Conservation (phyloP, 2,113 vertebrate species). For the Labeo rohita region DNA sequence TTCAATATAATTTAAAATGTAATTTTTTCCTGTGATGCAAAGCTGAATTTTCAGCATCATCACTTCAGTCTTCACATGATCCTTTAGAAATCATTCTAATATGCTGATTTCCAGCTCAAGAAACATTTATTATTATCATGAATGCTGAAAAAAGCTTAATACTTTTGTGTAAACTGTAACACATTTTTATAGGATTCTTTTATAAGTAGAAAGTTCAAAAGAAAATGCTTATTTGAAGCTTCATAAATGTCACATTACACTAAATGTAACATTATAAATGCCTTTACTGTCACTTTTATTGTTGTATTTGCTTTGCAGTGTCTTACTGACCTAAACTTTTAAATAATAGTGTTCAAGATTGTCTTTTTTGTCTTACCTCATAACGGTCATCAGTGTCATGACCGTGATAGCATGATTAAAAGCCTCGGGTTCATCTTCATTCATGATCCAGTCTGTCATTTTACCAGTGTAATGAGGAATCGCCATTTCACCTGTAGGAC, state of each 20-base stretch:
- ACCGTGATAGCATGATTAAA: constrained; percentile 74
- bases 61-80: not conserved
- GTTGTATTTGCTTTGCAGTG: not conserved
- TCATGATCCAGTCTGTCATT: constrained; percentile 79
- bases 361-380: constrained; percentile 64
- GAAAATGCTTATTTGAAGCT: not conserved
- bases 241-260: not conserved
- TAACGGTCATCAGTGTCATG: constrained; percentile 74
- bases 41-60: not conserved
- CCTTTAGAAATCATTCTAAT: not conserved
- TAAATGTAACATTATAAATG: not conserved
- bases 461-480: constrained; percentile 78
- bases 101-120: not conserved
- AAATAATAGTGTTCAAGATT: not conserved
- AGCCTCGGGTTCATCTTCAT: constrained; percentile 72
- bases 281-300: not conserved
- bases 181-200: too few species aligned
- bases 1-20: not conserved
- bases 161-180: not conserved
- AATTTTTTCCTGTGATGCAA: not conserved
- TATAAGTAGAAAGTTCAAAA: not conserved
- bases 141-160: not conserved
- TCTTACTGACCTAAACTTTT: not conserved
- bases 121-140: not conserved
- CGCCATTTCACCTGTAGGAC: constrained; percentile 79